These are phyloP conservation scores for Poeciliopsis gracilis DNA, from an alignment of 2,797 vertebrate genomes.

Conservation along the genomic window DNA sequence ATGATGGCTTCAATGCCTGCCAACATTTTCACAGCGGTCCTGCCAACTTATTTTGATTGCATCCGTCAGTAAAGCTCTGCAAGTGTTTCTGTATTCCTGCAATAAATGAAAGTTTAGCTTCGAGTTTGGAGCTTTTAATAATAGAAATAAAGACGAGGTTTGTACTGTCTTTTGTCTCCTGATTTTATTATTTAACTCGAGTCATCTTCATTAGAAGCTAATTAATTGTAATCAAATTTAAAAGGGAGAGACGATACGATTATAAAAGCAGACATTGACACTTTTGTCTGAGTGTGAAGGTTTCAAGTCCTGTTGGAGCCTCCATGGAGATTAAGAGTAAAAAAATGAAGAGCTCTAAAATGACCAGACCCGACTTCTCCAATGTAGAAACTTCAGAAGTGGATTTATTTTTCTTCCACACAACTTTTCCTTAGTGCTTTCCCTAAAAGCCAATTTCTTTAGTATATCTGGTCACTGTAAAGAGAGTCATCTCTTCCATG, in stretches of 20 bases:
- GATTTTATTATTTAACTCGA: not conserved
- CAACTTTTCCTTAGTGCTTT: not conserved
- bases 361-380: too few species aligned
- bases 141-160: not conserved
- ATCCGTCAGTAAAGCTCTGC: not conserved
- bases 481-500: not conserved
- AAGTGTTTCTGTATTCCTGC: not conserved
- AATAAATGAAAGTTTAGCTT: not conserved
- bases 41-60: constrained; percentile 4
- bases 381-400: not conserved
- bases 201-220: not conserved
- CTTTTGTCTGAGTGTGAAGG: not conserved
- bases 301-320: not conserved
- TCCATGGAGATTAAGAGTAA: not conserved
- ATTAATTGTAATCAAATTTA: not conserved
- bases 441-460: not conserved
- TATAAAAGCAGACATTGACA: not conserved
- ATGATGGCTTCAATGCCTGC: not conserved
- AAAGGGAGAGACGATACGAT: not conserved
- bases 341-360: not conserved
- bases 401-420: not conserved
- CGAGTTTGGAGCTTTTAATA: not conserved
- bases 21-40: constrained; percentile 5
- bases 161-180: not conserved
- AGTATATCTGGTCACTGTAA: not conserved